These are phyloP conservation scores for Melipona bicolor DNA, from an alignment of 2,888 invertebrate species.

Conservation along the genomic window DNA sequence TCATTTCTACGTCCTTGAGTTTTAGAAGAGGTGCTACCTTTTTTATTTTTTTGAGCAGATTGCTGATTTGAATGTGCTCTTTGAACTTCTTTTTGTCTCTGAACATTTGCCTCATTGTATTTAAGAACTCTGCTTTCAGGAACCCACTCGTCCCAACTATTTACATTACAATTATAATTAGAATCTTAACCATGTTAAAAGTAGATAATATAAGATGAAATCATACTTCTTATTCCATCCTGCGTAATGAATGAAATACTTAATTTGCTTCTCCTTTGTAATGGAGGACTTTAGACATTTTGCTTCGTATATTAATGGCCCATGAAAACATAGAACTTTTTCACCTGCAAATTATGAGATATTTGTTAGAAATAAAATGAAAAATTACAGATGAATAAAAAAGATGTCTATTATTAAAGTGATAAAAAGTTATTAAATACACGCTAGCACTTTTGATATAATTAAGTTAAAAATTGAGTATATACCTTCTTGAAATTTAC, in stretches of 20 bases:
- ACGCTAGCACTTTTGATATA: background rate
- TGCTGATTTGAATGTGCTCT: conserved; percentile 88
- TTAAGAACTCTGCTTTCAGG: conserved; percentile 88
- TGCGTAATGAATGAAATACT: conserved; percentile 98
- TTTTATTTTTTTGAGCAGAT: conserved; percentile 81
- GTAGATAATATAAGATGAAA: conserved; percentile 2
- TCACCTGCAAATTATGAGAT: conserved; percentile 86
- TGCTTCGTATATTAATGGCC: conserved; percentile 97
- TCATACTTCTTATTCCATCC: conserved; percentile 99
- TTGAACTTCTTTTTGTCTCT: conserved; percentile 87
- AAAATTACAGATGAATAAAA: background rate
- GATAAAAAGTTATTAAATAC: conserved; percentile 4
- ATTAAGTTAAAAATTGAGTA: conserved; percentile 1
- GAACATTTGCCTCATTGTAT: conserved; percentile 87
- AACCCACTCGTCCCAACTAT: conserved; percentile 87
- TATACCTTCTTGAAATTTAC: conserved; percentile 90
- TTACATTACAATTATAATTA: conserved; percentile 24
- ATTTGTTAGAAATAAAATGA: conserved; percentile 19
- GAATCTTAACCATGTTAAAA: background rate
- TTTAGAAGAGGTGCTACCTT: conserved; percentile 75
- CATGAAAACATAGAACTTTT: conserved; percentile 97
- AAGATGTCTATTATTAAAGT: conserved; percentile 15
- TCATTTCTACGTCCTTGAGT: conserved; percentile 77
- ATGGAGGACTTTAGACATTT: conserved; percentile 95
- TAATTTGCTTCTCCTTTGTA: conserved; percentile 93